Conservation (phyloP, 2,113 vertebrate species). For the Thamnophis sirtalis region DNA sequence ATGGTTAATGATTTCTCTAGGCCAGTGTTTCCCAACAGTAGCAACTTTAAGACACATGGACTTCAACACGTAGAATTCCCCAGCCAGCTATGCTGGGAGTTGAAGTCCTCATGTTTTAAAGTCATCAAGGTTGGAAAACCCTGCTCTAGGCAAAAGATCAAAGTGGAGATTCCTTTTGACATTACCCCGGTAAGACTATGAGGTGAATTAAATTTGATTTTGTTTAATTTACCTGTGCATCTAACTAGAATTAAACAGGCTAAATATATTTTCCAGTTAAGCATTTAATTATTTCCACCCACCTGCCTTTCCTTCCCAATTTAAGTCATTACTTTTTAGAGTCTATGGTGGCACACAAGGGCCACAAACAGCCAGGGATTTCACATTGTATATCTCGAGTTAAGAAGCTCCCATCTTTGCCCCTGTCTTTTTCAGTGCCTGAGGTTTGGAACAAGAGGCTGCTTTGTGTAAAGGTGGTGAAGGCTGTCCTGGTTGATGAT, state of each 20-base stretch:
- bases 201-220: neutral
- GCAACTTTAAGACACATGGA: neutral
- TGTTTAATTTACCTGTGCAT: neutral
- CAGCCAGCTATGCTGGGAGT: neutral
- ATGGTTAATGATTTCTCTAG: too few species aligned
- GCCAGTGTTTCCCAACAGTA: neutral
- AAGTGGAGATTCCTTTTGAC: neutral
- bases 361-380: neutral
- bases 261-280: neutral
- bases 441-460: slow-evolving; percentile 10
- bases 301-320: neutral
- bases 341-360: neutral
- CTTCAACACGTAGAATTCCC: neutral
- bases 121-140: neutral
- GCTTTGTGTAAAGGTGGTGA: neutral
- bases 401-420: neutral
- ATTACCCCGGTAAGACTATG: neutral
- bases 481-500: neutral
- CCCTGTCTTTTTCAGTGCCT: neutral
- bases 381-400: neutral
- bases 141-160: neutral
- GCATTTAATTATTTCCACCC: neutral
- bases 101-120: neutral
- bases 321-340: neutral
- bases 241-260: neutral